phyloP scores from a whole-genome alignment of 2,888 invertebrate species.

The Coremacera marginata region DNA sequence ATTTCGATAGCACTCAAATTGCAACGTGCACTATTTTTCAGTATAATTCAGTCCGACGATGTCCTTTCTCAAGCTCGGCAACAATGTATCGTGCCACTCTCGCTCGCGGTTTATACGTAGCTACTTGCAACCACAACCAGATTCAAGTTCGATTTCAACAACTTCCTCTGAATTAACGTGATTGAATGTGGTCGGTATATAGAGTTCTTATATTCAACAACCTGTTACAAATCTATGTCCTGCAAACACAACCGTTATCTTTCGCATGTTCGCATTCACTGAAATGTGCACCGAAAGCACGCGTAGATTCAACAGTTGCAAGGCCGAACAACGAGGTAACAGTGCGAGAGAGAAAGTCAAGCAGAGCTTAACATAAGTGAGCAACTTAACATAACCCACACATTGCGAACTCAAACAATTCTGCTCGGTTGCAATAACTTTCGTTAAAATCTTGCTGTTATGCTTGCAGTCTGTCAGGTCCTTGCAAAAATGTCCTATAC shows the following conservation, averaged over 20 bases:
- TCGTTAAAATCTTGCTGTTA: neutral
- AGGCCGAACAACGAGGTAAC: neutral
- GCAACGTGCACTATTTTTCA: too few species aligned
- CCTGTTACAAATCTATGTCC: neutral
- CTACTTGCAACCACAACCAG: neutral
- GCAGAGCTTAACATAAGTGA: neutral
- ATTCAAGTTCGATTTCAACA: neutral
- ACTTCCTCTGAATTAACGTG: neutral
- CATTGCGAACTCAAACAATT: neutral
- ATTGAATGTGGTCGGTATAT: neutral
- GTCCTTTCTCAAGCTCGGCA: too few species aligned
- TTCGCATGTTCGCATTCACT: slow-evolving; percentile 60
- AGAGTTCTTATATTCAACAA: neutral
- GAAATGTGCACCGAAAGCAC: slow-evolving; percentile 46
- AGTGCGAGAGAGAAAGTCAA: neutral
- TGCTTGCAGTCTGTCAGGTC: neutral
- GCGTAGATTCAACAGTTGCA: slow-evolving; percentile 52
- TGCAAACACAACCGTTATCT: slow-evolving; percentile 54
- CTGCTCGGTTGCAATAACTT: neutral
- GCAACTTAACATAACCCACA: neutral
- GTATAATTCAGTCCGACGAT: too few species aligned
- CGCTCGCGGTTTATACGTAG: too few species aligned
- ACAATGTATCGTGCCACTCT: too few species aligned
- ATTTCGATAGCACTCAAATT: too few species aligned
- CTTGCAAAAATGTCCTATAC: too few species aligned